Base-by-base conservation (phyloP, 2,797 vertebrate genomes). In the Nyctalus aviator region DNA sequence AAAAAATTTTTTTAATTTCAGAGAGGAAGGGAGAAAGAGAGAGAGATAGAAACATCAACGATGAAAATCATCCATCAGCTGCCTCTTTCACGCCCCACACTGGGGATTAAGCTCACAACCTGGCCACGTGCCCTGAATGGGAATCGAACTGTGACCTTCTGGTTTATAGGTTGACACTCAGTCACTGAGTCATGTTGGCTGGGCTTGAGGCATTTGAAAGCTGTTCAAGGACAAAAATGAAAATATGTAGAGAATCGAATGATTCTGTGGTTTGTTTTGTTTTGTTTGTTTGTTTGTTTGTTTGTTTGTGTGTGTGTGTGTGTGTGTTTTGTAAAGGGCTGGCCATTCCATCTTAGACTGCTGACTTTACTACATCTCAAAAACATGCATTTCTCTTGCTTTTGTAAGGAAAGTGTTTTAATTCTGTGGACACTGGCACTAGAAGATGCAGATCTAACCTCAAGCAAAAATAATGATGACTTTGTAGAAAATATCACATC, bases 401-500 rank as follows among this genome's bases (percentile, higher is more conserved):
- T 35, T 50, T 53, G 7, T 27, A 35, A 72, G 27, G 14, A 69
- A 73, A 71, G 11, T 8, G 44, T 88, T 92, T 93, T 84, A 46
- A 82, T 91, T 76, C 21, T 37, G 6, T 44, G 0, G 25, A 41
- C 7, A 68, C 87, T 87, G 92, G 89, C 11, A 41, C 25, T 44
- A 86, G 59, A 11, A 93, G 41, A 94, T 84, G 55, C 84, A 93
- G n/a, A 25, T n/a, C 27, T 48, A 46, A 48, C 12, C 32, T 1
- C 0, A 41, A 81, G 35, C 82, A 53, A 94, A 71, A 93, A 7
- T 48, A 91, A 86, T 14, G 87, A 81, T 14, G 73, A 0, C 12
- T 1, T 41, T 20, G 75, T 66, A 44, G 79, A 91, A 94, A 73
- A 95, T 76, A 93, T 75, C 25, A 48, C 12, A 14, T 75, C 32